Conservation (phyloP, 2,888 invertebrate genomes). For the Papilio demoleus region DNA sequence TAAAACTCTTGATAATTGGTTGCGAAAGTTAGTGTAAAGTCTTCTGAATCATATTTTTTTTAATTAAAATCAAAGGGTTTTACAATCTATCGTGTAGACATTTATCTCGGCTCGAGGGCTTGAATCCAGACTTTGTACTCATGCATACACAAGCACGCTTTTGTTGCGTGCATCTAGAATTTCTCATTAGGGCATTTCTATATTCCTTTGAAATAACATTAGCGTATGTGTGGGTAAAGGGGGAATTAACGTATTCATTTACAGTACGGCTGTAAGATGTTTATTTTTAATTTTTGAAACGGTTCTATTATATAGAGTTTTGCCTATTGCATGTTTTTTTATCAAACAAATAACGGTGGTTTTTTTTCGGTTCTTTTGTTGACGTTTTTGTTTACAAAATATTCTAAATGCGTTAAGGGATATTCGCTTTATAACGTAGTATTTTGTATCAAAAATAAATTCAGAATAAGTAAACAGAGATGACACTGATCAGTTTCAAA, state of each 20-base stretch:
- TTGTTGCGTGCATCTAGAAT: conserved; percentile 70
- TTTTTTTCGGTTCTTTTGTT: neutral
- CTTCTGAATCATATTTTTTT: too few relatives aligned
- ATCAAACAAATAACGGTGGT: neutral
- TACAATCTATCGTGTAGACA: conserved; percentile 31
- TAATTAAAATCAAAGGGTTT: conserved; percentile 3
- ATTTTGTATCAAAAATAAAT: too few relatives aligned
- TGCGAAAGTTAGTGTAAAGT: too few relatives aligned
- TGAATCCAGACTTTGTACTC: conserved; percentile 67
- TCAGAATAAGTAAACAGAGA: too few relatives aligned
- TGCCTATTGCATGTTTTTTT: neutral
- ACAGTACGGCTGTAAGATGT: conserved; percentile 44
- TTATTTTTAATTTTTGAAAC: conserved; percentile 45
- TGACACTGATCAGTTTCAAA: too few relatives aligned
- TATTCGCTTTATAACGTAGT: neutral
- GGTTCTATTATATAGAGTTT: neutral
- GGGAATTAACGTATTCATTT: conserved; percentile 59
- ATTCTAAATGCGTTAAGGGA: too few relatives aligned
- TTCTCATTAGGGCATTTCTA: conserved; percentile 76
- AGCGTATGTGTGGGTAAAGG: conserved; percentile 58
- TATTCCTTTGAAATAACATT: conserved; percentile 73
- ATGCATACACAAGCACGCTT: conserved; percentile 71
- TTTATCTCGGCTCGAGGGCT: conserved; percentile 57
- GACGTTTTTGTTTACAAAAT: neutral
- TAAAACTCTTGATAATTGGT: too few relatives aligned